These are phyloP conservation scores for Dicrurus megarhynchus DNA, from an alignment of 2,113 vertebrate species.

Conservation along the genomic window DNA sequence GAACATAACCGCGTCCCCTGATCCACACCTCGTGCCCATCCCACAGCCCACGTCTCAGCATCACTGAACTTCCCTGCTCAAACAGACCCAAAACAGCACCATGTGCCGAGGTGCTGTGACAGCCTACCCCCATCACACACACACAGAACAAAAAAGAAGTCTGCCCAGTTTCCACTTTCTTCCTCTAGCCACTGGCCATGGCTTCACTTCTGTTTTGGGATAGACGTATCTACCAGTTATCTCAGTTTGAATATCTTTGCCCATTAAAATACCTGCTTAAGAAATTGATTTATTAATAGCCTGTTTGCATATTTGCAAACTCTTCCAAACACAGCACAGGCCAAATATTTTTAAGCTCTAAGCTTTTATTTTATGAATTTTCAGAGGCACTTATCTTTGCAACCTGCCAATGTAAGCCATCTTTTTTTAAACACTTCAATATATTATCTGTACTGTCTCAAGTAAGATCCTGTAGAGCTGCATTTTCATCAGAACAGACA, in stretches of 20 bases:
- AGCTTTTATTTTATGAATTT: not conserved
- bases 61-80: not conserved
- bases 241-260: not conserved
- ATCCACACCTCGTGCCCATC: not conserved
- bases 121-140: not conserved
- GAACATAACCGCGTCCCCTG: not conserved
- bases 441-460: not conserved
- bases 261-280: not conserved
- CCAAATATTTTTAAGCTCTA: not conserved
- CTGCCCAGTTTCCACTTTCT: not conserved
- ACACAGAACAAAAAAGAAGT: not conserved
- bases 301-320: not conserved
- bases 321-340: not conserved
- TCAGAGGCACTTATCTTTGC: not conserved
- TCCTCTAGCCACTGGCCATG: not conserved
- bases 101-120: rapidly evolving
- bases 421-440: not conserved
- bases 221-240: rapidly evolving
- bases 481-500: not conserved
- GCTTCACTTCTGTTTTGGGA: not conserved
- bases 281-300: not conserved
- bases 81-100: not conserved
- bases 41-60: not conserved
- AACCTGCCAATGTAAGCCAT: not conserved
- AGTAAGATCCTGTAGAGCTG: not conserved